Base-by-base conservation (phyloP, 2,888 invertebrate genomes). In the Epiblema foenella region DNA sequence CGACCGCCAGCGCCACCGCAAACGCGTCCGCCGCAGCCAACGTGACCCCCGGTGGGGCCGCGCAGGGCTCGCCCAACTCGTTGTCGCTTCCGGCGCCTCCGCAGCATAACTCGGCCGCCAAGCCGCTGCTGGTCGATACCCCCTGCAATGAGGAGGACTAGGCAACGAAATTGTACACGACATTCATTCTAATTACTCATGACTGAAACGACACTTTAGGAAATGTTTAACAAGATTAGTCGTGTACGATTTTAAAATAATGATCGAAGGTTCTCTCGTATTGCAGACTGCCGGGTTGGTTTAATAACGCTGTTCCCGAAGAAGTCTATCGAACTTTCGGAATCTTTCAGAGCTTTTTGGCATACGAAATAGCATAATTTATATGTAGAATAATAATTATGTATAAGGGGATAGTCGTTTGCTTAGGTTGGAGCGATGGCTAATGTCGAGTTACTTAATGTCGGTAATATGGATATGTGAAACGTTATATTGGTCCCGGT, bases 71-170 rank as follows among this genome's bases (percentile, higher is more conserved):
- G 15, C 89, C 87, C 51, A 87, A 84, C 74, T 78, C 88, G 42
- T 76, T 86, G 74, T 84, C 86, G 63, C 78, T 86, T 42, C 74
- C 86, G 11, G 80, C 87, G 33, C 57, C 66, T 18, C 74, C 73
- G 67, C 89, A 84, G 77, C 90, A 90, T 77, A 81, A 86, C 39
- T 83, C 87, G 67, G 77, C 86, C 20, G 82, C 88, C 59, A 93
- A 92, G 78, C 93, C 93, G 72, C 83, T 93, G 75, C 86, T 93
- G 62, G 93, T 93, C 57, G 93, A 93, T 77, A 91, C 91, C 39
- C 90, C 90, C 33, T 90, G 90, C 79, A 92, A 88, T 49, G 93
- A 93, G 81, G 93, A 93, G 81, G 89, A 93, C 75, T 92, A 91
- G 80, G 71, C 70, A 52, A 62, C 24, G 54, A 54, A 60, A 66